Evolutionary conservation across 2,888 invertebrate species (phyloP), one percentile per base, ranked within the genome.

Genomic region (Cheilosia vulpina): DNA sequence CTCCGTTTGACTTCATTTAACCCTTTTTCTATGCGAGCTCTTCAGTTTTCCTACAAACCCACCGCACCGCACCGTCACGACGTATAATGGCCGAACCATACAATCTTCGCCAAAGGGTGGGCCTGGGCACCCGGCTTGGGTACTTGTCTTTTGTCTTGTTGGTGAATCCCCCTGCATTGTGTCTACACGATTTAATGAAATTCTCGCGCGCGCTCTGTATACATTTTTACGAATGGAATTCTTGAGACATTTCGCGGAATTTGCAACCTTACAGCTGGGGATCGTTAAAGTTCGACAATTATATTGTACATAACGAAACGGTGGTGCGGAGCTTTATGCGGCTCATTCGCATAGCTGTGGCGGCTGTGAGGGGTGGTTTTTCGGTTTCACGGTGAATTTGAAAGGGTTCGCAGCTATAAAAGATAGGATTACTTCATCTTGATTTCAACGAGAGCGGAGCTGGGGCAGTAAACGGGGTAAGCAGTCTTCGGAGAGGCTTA

Each of bases 1-100:
- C 89, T 88, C 89, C 89, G 90, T 90, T 91, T 89, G 90, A 90
- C 90, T 90, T 90, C 90, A 90, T 90, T 90, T 90, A 90, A 90
- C 90, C 89, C 88, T 83, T 88, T 87, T 80, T 76, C 84, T 80
- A 85, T 76, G n/a, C n/a, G 84, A 80, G 80, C 80, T 80, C 75
- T 81, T 77, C 65, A 84, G 55, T 84, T 75, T 76, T 41, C 71
- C 24, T 52, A 45, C 58, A 79, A 84, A 84, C 45, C 41, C 31
- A 34, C 53, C 24, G 7, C 66, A 24, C 13, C 52, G 31, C 57
- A 34, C 38, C 65, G 17, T 63, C 27, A 27, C 27, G n/a, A 57
- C 31, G 38, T 15, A 19, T 41, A 24, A n/a, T 9, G 47, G 17
- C 41, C 24, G 17, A 21, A 60, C 9, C 31, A 9, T 31, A 60